Percentiles rank a stretch among this genome's conserved stretches.
phyloP scores from a whole-genome alignment of 1,140 invertebrate species.

The Maniola jurtina region DNA sequence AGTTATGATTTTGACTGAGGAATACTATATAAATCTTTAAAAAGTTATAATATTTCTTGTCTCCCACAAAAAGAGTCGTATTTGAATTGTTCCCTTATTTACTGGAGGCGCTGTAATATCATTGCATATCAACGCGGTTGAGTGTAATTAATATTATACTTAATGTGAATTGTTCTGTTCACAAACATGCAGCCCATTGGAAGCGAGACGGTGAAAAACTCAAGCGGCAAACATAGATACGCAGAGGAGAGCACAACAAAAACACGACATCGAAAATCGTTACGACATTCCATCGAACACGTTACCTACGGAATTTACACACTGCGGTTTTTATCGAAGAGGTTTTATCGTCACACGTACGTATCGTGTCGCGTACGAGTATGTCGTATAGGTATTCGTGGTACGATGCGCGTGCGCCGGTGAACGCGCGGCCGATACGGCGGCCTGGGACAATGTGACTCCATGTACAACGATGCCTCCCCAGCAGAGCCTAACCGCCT shows the following conservation, averaged over 20 bases:
- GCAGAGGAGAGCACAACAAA: conserved; percentile 33
- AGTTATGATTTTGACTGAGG: too few relatives aligned
- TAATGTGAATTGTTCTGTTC: conserved; percentile 9
- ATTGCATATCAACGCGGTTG: not conserved
- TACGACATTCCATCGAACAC: conserved; percentile 46
- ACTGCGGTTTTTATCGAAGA: conserved; percentile 36
- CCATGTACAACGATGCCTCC: conserved; percentile 57
- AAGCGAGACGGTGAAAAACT: conserved; percentile 19
- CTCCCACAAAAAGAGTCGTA: too few relatives aligned
- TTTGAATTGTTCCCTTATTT: too few relatives aligned
- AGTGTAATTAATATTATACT: conserved; percentile 4
- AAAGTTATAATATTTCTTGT: too few relatives aligned
- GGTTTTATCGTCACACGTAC: conserved; percentile 39
- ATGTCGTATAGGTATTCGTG: not conserved
- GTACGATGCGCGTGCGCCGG: conserved; percentile 40
- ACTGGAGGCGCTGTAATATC: too few relatives aligned
- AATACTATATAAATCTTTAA: too few relatives aligned
- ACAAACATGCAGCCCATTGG: conserved; percentile 15
- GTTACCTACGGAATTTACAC: conserved; percentile 44
- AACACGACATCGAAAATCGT: conserved; percentile 43
- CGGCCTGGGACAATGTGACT: conserved; percentile 68
- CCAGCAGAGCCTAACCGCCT: conserved; percentile 65
- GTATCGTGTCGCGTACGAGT: conserved; percentile 30
- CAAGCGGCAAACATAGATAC: conserved; percentile 17
- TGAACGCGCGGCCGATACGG: conserved; percentile 60